A percentile compares a stretch with the other conserved stretches of the same genome.
These are phyloP conservation scores for Tiliacea aurago DNA, from an alignment of 2,888 invertebrate genomes.

Conservation along the genomic window DNA sequence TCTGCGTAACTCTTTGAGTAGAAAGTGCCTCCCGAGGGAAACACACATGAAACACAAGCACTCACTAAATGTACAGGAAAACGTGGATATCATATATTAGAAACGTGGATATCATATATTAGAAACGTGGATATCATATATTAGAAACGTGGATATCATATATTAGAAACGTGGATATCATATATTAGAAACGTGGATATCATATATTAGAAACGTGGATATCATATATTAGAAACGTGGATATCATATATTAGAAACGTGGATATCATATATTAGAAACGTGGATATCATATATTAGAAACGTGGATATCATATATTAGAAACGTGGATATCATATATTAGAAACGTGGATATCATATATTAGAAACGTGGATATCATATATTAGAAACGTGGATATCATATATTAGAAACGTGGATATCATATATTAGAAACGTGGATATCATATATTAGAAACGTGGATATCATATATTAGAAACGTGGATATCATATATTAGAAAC, in stretches of 20 bases:
- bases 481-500: constrained; percentile 8
- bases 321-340: too few relatives aligned
- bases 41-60: constrained; percentile 28
- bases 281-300: too few relatives aligned
- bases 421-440: constrained; percentile 27
- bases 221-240: constrained; percentile 3
- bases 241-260: too few relatives aligned
- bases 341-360: constrained; percentile 25
- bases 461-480: too few relatives aligned
- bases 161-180: constrained; percentile 26
- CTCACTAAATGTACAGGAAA: not conserved
- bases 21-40: constrained; percentile 41
- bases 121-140: constrained; percentile 23
- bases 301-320: constrained; percentile 23
- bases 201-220: constrained; percentile 27
- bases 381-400: constrained; percentile 26
- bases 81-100: constrained; percentile 23
- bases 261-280: constrained; percentile 8
- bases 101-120: constrained; percentile 8
- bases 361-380: too few relatives aligned
- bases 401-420: not conserved
- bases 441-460: constrained; percentile 3
- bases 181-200: not conserved
- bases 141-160: too few relatives aligned
- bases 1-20: constrained; percentile 45